Percentiles rank a stretch among this genome's conserved stretches.
Conservation (phyloP, 2,888 invertebrate genomes). For the Ichneumon xanthorius region DNA sequence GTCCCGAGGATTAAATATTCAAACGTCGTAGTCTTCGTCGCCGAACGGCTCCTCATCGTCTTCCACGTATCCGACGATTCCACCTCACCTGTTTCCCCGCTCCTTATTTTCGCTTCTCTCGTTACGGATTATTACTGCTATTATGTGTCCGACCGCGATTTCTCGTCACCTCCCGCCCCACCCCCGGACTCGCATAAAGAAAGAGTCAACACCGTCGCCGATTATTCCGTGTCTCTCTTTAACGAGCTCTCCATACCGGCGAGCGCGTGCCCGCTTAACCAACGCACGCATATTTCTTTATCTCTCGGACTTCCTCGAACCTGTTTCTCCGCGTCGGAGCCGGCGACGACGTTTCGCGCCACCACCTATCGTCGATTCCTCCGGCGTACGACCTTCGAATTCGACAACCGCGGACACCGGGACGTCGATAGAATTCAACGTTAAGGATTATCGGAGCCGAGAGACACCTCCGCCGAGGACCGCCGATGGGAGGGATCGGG, state of each 20-base stretch:
- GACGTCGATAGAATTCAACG: conserved; percentile 37
- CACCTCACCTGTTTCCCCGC: background rate
- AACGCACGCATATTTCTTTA: conserved; percentile 45
- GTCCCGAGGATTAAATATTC: conserved; percentile 41
- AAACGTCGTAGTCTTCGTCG: conserved; percentile 38
- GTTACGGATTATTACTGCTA: conserved; percentile 31
- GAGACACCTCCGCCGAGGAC: conserved; percentile 1
- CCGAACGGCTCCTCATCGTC: conserved; percentile 20
- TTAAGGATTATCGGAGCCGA: conserved; percentile 12
- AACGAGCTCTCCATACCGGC: background rate
- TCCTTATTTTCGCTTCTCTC: conserved; percentile 15
- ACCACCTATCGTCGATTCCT: conserved; percentile 23
- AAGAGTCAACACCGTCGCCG: background rate
- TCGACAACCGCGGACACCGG: conserved; percentile 22
- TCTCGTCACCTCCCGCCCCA: conserved; percentile 7
- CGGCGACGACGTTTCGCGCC: conserved; percentile 30
- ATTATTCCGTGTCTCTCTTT: conserved; percentile 30
- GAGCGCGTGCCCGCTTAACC: conserved; percentile 38
- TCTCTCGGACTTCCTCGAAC: conserved; percentile 22
- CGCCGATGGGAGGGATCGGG: background rate
- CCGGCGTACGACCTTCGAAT: conserved; percentile 40
- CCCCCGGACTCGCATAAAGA: background rate
- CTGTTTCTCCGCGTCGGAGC: conserved; percentile 21
- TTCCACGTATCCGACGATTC: conserved; percentile 37
- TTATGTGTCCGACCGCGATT: conserved; percentile 20